Conservation (phyloP, 2,113 vertebrate genomes). For the Phoenicopterus ruber region DNA sequence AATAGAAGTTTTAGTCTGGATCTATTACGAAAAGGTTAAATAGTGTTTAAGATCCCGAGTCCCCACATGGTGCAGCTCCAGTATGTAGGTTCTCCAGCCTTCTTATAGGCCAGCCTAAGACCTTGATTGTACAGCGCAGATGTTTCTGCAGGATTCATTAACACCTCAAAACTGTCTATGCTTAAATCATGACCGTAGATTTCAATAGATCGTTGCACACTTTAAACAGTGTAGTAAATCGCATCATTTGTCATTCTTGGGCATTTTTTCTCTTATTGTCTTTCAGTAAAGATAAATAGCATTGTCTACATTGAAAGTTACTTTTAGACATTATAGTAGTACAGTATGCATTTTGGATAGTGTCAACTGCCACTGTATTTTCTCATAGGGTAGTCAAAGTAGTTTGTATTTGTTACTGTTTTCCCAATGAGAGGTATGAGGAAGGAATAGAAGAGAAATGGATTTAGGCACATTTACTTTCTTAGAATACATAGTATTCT, state of each 20-base stretch:
- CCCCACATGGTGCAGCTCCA: too few species aligned
- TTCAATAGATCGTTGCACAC: neutral
- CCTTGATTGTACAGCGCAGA: neutral
- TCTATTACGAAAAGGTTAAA: neutral
- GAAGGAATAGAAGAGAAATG: neutral
- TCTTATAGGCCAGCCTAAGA: neutral
- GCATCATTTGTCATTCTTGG: neutral
- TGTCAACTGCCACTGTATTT: neutral
- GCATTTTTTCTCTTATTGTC: neutral
- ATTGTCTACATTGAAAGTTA: neutral
- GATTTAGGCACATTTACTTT: neutral
- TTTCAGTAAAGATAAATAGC: neutral
- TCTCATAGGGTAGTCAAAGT: neutral
- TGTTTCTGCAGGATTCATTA: neutral
- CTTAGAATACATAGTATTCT: neutral
- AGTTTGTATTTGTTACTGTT: neutral
- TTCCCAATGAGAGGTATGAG: neutral
- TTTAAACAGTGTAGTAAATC: neutral
- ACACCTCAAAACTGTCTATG: neutral
- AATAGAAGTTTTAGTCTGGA: neutral
- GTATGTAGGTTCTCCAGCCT: neutral
- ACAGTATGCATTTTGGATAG: neutral
- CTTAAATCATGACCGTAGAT: neutral
- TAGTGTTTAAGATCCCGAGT: accelerated
- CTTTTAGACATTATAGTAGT: neutral